Evolutionary conservation across 2,113 vertebrate species (phyloP).

Genomic region (Promerops cafer): DNA sequence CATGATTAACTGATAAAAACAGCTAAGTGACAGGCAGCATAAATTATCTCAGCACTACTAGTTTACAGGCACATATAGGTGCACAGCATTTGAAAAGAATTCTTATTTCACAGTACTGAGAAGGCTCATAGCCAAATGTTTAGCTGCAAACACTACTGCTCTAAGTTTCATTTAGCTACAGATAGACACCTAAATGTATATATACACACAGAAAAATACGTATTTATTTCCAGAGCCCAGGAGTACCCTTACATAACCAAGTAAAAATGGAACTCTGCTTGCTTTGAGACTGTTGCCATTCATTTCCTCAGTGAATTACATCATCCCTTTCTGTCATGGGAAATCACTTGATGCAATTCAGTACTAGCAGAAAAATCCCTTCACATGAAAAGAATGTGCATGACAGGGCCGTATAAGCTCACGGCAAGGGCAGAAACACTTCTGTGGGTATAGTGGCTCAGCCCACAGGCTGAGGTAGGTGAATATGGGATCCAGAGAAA

Average conservation of each 20-base stretch:
- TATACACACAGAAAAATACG: not conserved
- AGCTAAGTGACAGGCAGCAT: not conserved
- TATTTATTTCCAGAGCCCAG: not conserved
- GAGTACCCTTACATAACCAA: not conserved
- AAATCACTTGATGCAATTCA: not conserved
- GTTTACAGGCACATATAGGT: not conserved
- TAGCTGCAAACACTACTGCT: not conserved
- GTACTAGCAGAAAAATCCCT: not conserved
- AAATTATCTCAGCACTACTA: not conserved
- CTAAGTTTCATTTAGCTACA: not conserved
- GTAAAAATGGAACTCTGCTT: not conserved
- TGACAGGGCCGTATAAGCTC: not conserved
- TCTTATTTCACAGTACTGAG: not conserved
- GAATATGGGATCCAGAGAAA: not conserved
- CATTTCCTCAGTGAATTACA: not conserved
- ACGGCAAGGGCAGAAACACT: not conserved
- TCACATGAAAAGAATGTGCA: not conserved
- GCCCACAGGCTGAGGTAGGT: not conserved
- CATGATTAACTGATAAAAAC: not conserved
- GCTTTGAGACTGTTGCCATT: not conserved
- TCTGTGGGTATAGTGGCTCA: not conserved
- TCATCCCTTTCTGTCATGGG: not conserved
- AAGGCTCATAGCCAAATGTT: not conserved
- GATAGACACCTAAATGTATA: not conserved
- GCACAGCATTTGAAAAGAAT: not conserved